phyloP scores from a whole-genome alignment of 1,140 invertebrate species.

The Pissodes strobi region DNA sequence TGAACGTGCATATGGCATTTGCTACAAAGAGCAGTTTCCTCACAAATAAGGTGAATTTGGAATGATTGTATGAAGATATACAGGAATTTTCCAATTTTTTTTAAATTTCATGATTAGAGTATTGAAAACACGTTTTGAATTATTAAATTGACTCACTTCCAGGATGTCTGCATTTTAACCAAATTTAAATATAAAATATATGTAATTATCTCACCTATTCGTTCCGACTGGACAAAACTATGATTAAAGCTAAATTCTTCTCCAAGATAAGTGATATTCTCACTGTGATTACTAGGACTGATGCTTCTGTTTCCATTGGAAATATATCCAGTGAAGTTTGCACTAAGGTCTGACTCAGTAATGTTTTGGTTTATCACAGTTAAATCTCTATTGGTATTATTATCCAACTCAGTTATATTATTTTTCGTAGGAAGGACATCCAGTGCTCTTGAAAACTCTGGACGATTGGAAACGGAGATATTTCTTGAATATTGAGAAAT shows the following conservation, averaged over 20 bases:
- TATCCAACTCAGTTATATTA: slow-evolving; percentile 11
- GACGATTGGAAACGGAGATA: background rate
- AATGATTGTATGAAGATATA: no score
- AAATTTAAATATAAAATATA: no score
- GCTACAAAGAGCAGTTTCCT: no score
- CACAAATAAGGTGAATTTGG: no score
- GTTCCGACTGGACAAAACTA: slow-evolving; percentile 37
- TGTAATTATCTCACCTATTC: slow-evolving; percentile 15
- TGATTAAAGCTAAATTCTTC: slow-evolving; percentile 41
- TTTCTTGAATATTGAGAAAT: slow-evolving; percentile 18
- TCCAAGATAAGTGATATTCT: slow-evolving; percentile 43
- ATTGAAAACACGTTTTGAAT: no score
- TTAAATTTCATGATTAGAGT: no score
- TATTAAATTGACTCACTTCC: no score
- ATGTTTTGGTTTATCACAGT: slow-evolving; percentile 49
- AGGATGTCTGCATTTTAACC: no score
- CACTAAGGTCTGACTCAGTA: slow-evolving; percentile 12
- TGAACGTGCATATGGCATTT: no score
- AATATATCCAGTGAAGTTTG: slow-evolving; percentile 20
- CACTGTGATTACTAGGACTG: slow-evolving; percentile 42
- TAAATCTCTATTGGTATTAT: slow-evolving; percentile 27
- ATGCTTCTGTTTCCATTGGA: slow-evolving; percentile 37
- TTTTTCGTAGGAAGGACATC: slow-evolving; percentile 13
- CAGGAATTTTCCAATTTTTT: no score
- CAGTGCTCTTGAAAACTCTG: slow-evolving; percentile 14